These are phyloP conservation scores for Thermophis baileyi DNA, from an alignment of 2,113 vertebrate genomes.

Conservation along the genomic window DNA sequence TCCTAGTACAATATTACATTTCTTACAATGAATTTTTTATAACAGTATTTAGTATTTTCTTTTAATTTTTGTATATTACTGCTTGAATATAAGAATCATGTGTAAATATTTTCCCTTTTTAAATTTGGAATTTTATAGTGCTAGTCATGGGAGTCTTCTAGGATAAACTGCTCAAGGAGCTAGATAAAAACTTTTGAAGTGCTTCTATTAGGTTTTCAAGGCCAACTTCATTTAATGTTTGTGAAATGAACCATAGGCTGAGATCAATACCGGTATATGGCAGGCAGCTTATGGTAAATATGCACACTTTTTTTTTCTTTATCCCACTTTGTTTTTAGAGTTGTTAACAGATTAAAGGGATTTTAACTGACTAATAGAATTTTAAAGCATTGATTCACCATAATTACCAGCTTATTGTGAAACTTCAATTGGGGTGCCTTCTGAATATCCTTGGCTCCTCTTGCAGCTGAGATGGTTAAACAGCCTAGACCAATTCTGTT, in stretches of 20 bases:
- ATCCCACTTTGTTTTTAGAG: background rate
- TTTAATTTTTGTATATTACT: background rate
- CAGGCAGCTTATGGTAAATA: constrained; percentile 15
- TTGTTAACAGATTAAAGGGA: background rate
- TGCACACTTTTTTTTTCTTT: background rate
- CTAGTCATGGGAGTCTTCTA: background rate
- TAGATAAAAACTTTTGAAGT: background rate
- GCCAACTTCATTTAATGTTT: constrained; percentile 17
- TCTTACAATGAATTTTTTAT: background rate
- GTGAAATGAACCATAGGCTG: constrained; percentile 11
- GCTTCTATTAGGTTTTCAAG: background rate
- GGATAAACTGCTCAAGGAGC: background rate
- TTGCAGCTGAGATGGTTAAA: background rate
- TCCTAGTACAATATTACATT: background rate
- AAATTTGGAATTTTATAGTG: background rate
- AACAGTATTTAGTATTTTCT: background rate
- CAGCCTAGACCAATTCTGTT: background rate
- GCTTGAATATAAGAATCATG: background rate
- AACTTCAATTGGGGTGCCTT: background rate
- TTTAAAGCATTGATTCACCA: constrained; percentile 2
- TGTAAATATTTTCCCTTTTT: background rate
- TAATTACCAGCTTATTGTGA: background rate
- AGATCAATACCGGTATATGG: constrained; percentile 5
- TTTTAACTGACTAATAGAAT: background rate
- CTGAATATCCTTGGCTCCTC: background rate